These are phyloP conservation scores for Ictalurus furcatus DNA, from an alignment of 2,113 vertebrate genomes.

Conservation along the genomic window DNA sequence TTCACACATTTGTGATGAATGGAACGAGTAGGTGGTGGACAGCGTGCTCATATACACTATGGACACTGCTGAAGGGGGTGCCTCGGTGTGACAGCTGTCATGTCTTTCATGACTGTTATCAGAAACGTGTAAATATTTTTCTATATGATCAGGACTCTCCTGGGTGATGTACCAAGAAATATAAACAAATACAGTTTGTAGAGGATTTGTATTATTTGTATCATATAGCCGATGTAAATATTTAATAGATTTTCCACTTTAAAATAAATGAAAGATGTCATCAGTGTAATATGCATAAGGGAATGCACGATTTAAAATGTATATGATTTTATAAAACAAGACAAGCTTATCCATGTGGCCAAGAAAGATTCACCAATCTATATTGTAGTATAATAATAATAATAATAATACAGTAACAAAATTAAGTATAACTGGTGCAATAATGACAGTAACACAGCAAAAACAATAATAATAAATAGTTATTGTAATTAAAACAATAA, in stretches of 20 bases:
- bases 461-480: too few relatives aligned
- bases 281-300: neutral
- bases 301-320: neutral
- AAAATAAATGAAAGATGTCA: neutral
- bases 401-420: too few relatives aligned
- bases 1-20: conserved; percentile 74
- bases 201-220: neutral
- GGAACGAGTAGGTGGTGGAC: conserved; percentile 67
- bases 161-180: neutral
- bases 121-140: neutral
- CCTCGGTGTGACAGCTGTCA: neutral
- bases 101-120: neutral
- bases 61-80: neutral
- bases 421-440: too few relatives aligned
- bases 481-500: too few relatives aligned
- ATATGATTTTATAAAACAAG: neutral
- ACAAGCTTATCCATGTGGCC: neutral
- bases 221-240: neutral
- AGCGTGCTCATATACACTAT: conserved; percentile 35
- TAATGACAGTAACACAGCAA: too few relatives aligned
- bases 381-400: too few relatives aligned
- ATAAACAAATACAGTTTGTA: neutral
- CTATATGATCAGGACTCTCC: neutral
- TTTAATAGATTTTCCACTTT: neutral
- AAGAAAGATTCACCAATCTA: neutral